These are phyloP conservation scores for Tauraco hartlaubi DNA, from an alignment of 2,797 vertebrate species.

Conservation along the genomic window DNA sequence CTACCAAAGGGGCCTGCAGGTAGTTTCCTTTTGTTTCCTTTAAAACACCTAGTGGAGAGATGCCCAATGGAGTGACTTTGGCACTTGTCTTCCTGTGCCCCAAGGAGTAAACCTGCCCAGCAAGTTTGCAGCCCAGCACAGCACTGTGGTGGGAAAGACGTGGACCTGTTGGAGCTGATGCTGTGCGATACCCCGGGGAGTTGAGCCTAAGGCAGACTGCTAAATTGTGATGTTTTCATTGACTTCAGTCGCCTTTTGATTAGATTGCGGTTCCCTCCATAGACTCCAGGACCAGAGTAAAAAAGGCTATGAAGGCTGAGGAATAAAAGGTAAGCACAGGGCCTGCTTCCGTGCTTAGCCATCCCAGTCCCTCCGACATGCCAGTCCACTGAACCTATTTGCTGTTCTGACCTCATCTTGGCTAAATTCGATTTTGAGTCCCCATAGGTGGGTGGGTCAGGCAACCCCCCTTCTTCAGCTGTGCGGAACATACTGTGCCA, in stretches of 20 bases:
- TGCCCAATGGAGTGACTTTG: background rate
- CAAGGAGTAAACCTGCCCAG: background rate
- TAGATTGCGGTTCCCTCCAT: background rate
- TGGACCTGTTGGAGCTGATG: background rate
- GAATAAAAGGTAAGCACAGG: background rate
- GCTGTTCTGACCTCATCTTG: background rate
- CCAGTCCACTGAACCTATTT: background rate
- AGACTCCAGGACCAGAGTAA: background rate
- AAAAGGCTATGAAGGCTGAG: background rate
- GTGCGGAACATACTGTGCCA: background rate
- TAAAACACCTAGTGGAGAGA: background rate
- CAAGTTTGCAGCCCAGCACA: background rate
- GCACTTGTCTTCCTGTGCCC: background rate
- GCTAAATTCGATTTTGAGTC: background rate
- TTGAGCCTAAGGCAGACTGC: background rate
- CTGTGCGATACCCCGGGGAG: background rate
- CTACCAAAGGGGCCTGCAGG: background rate
- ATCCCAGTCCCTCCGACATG: background rate
- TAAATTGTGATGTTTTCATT: background rate
- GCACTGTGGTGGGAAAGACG: background rate
- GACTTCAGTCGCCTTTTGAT: background rate
- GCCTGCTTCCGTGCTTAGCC: background rate
- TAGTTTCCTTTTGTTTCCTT: background rate
- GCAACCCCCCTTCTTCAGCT: background rate
- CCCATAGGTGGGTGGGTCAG: fast-evolving